Conservation (phyloP, 2,797 vertebrate genomes). For the Sebastiscus tertius region DNA sequence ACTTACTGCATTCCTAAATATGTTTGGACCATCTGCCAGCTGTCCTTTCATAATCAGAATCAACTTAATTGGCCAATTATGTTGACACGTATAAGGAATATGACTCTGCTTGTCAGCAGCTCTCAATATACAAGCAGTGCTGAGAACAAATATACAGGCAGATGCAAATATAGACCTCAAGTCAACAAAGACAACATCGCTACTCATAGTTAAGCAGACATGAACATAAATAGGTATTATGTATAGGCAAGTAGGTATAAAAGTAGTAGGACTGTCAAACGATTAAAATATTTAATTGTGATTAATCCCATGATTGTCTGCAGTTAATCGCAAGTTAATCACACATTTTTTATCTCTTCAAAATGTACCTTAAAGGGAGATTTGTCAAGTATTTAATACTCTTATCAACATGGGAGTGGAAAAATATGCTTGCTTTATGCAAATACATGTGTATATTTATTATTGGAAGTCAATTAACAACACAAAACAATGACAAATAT, state of each 20-base stretch:
- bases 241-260: no score
- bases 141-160: background rate
- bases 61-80: background rate
- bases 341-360: no score
- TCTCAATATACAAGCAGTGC: background rate
- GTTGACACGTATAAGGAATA: background rate
- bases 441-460: no score
- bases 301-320: no score
- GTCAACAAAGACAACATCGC: background rate
- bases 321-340: no score
- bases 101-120: background rate
- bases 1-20: background rate
- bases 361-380: no score
- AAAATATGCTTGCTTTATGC: no score
- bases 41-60: background rate
- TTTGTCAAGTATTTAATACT: no score
- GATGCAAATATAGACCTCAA: no score
- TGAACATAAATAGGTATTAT: background rate
- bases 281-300: background rate
- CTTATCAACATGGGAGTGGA: no score
- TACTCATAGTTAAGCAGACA: background rate
- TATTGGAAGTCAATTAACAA: no score
- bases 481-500: accelerated
- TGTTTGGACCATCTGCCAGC: background rate
- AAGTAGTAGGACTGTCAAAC: no score